Conservation (phyloP, 53 echinoderm and acorn worm species). For the Hippasteria phrygiana region DNA sequence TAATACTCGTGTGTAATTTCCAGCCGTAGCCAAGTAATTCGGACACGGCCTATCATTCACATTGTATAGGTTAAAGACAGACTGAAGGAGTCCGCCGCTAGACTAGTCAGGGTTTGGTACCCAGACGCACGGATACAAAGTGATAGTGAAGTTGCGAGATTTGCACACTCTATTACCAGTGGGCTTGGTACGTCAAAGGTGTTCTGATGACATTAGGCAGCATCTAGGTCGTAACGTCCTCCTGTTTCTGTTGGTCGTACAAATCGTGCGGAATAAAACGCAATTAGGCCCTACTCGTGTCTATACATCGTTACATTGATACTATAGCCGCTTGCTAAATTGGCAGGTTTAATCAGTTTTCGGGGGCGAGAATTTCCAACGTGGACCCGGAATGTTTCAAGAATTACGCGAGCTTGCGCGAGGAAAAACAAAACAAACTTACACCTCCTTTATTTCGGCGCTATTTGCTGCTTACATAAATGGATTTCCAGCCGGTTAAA, state of each 20-base stretch:
- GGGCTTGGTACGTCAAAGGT: neutral
- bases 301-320: neutral
- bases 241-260: neutral
- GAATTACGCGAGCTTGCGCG: neutral
- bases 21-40: too few relatives aligned
- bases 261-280: neutral
- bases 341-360: neutral
- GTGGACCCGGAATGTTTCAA: too few relatives aligned
- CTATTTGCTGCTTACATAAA: constrained; percentile 10
- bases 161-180: neutral
- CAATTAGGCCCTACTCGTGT: neutral
- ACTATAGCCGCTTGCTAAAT: neutral
- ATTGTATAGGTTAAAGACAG: too few relatives aligned
- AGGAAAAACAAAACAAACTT: neutral
- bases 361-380: neutral
- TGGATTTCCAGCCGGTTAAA: constrained; percentile 50
- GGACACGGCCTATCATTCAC: too few relatives aligned
- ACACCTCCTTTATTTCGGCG: neutral
- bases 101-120: too few relatives aligned
- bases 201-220: neutral
- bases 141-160: neutral
- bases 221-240: neutral
- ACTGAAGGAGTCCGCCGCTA: too few relatives aligned
- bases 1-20: too few relatives aligned
- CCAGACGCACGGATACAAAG: too few relatives aligned